A percentile compares a stretch with the other conserved stretches of the same genome.
Evolutionary conservation across 2,113 vertebrate species (phyloP).

Genomic region (Panthera uncia): DNA sequence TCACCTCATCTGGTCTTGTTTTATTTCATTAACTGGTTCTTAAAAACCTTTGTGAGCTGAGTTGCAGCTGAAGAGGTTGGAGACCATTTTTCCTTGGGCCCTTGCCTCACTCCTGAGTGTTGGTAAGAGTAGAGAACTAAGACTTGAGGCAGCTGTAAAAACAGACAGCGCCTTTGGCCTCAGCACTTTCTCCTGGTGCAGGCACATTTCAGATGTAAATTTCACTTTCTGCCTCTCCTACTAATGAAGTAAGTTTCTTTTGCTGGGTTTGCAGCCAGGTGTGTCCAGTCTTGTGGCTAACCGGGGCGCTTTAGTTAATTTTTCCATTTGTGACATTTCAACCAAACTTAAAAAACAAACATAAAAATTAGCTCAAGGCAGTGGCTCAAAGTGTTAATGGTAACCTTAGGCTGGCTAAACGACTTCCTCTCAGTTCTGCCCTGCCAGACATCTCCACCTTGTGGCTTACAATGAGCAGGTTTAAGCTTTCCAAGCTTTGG

Average conservation of each 20-base stretch:
- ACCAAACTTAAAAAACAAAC: constrained; percentile 88
- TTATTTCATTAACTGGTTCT: constrained; percentile 87
- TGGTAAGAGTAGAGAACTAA: constrained; percentile 86
- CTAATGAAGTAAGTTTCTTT: constrained; percentile 89
- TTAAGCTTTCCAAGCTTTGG: constrained; percentile 52
- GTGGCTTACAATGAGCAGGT: constrained; percentile 74
- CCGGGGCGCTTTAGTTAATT: constrained; percentile 85
- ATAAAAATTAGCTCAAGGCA: constrained; percentile 87
- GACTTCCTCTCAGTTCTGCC: constrained; percentile 78
- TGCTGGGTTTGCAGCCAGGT: constrained; percentile 87
- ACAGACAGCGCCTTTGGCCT: constrained; percentile 88
- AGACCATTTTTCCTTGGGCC: constrained; percentile 86
- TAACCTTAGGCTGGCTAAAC: constrained; percentile 82
- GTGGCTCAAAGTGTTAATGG: constrained; percentile 86
- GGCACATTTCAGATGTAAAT: constrained; percentile 89
- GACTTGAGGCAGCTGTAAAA: constrained; percentile 92
- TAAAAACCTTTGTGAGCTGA: constrained; percentile 87
- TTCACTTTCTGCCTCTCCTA: constrained; percentile 86
- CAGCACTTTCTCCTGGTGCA: constrained; percentile 85
- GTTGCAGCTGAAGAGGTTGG: constrained; percentile 85
- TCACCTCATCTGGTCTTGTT: constrained; percentile 83
- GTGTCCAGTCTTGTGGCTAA: constrained; percentile 88
- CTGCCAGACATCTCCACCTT: constrained; percentile 84
- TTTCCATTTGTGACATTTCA: constrained; percentile 90
- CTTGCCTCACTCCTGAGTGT: constrained; percentile 85